A percentile compares a stretch with the other conserved stretches of the same genome.
Conservation (phyloP, 2,888 invertebrate species). For the Lissocephala sabroskyi region DNA sequence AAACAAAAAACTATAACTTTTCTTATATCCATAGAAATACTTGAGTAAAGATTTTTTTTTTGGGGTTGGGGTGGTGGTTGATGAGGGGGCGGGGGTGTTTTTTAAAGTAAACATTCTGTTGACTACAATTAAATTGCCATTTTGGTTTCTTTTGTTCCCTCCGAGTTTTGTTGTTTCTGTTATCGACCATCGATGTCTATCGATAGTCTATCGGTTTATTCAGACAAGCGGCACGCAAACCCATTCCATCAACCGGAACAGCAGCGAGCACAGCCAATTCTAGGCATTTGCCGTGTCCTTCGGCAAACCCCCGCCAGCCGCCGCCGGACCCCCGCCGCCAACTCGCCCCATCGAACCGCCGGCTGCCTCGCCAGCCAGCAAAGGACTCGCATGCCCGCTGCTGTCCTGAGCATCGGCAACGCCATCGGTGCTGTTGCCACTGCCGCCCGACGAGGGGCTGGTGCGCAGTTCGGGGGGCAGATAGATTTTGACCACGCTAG, state of each 20-base stretch:
- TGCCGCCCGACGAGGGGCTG: conserved; percentile 32
- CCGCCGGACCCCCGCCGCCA: conserved; percentile 33
- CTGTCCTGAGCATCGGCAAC: conserved; percentile 12
- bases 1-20: conserved; percentile 14
- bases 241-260: conserved; percentile 70
- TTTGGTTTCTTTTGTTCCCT: not conserved
- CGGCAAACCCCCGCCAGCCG: conserved; percentile 36
- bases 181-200: not conserved
- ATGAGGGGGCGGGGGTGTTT: too few species aligned
- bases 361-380: conserved; percentile 11
- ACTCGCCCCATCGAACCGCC: conserved; percentile 31
- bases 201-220: conserved; percentile 12
- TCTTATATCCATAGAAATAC: conserved; percentile 49
- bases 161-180: not conserved
- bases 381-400: conserved; percentile 7
- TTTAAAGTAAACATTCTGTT: too few species aligned
- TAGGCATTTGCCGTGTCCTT: conserved; percentile 64
- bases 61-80: too few species aligned
- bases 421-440: conserved; percentile 21
- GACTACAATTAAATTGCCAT: too few species aligned
- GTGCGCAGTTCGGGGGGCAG: conserved; percentile 70
- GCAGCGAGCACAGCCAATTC: conserved; percentile 69
- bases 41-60: conserved; percentile 51
- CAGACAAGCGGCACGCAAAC: conserved; percentile 68
- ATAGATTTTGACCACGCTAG: conserved; percentile 69